phyloP scores from a whole-genome alignment of 23 tunicate genomes.

The Styela plicata region DNA sequence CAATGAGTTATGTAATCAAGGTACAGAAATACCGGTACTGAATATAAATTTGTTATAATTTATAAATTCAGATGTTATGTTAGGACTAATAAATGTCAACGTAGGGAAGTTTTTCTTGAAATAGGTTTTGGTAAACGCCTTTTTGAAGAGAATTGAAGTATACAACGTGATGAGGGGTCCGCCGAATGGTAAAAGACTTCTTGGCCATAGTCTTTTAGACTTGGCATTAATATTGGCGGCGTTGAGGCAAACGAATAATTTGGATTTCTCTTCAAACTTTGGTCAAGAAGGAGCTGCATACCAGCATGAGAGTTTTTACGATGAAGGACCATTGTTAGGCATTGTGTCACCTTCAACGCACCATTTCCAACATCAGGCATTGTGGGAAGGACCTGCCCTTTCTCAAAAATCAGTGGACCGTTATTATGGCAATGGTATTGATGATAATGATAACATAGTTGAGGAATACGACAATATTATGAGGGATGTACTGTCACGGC shows the following conservation, averaged over 20 bases:
- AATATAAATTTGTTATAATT: too few relatives aligned
- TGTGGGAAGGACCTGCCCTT: not conserved
- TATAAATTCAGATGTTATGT: too few relatives aligned
- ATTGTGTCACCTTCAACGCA: not conserved
- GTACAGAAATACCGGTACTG: too few relatives aligned
- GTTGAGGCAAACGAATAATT: slow-evolving; percentile 1
- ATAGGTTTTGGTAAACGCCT: too few relatives aligned
- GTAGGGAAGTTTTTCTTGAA: too few relatives aligned
- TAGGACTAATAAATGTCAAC: too few relatives aligned
- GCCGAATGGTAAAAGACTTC: not conserved
- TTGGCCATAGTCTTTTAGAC: not conserved
- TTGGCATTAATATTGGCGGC: slow-evolving; percentile 8
- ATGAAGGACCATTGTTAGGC: slow-evolving; percentile 10
- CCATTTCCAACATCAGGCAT: not conserved
- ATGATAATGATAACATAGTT: not conserved
- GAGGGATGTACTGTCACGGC: slow-evolving; percentile 11
- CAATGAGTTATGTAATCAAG: too few relatives aligned
- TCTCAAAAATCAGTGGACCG: slow-evolving; percentile 2
- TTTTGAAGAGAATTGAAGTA: too few relatives aligned
- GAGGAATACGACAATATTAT: slow-evolving; percentile 23
- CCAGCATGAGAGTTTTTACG: not conserved
- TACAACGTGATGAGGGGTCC: not conserved
- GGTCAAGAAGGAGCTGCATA: not conserved
- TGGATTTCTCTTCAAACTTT: not conserved
- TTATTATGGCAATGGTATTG: not conserved